phyloP scores from a whole-genome alignment of 2,113 vertebrate species.

The Zosterops japonicus region DNA sequence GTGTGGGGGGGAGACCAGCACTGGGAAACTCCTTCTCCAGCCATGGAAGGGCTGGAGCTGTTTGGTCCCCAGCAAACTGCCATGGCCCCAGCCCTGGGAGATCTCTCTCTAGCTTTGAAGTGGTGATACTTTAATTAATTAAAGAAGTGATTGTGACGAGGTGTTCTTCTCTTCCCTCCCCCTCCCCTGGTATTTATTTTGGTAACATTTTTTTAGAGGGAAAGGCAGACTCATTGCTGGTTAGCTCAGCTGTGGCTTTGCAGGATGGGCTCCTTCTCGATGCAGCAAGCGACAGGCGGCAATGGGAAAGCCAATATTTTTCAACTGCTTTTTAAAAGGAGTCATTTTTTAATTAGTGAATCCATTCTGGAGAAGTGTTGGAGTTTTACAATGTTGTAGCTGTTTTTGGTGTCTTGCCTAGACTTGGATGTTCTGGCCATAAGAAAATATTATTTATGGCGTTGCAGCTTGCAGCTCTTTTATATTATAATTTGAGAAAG shows the following conservation, averaged over 20 bases:
- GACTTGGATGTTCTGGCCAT: slow-evolving; percentile 52
- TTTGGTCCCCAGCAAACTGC: neutral
- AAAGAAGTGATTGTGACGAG: neutral
- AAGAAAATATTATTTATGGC: slow-evolving; percentile 65
- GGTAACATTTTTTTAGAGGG: neutral
- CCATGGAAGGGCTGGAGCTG: neutral
- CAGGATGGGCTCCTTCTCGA: neutral
- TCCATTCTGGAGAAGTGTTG: slow-evolving; percentile 42
- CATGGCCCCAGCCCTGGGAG: neutral
- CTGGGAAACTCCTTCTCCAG: neutral
- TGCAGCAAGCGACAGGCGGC: neutral
- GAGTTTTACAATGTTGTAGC: slow-evolving; percentile 54
- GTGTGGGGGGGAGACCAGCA: fast-evolving
- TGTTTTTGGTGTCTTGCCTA: slow-evolving; percentile 65
- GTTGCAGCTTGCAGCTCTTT: slow-evolving; percentile 43
- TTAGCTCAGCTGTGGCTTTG: neutral
- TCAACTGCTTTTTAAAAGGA: slow-evolving; percentile 5
- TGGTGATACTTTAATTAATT: neutral
- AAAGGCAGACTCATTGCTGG: neutral
- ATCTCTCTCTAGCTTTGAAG: neutral
- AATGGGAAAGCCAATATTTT: neutral
- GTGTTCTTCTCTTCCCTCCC: neutral
- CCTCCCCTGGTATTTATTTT: neutral
- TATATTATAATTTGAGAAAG: slow-evolving; percentile 53
- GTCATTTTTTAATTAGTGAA: slow-evolving; percentile 52